A percentile compares a stretch with the other conserved stretches of the same genome.
Conservation (phyloP, 1,140 invertebrate species). For the Eriocheir sinensis region DNA sequence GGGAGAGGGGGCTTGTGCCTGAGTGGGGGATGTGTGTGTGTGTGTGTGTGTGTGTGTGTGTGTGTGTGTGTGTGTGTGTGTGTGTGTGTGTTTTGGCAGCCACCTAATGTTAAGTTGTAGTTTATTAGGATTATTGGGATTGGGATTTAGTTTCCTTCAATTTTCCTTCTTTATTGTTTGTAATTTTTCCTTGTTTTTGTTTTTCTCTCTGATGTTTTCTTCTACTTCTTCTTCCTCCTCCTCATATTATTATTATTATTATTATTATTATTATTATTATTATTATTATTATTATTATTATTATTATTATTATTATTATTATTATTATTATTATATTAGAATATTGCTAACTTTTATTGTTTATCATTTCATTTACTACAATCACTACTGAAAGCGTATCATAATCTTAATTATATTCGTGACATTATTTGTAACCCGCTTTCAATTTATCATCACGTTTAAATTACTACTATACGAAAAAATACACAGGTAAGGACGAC, state of each 20-base stretch:
- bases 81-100: constrained; percentile 41
- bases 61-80: constrained; percentile 34
- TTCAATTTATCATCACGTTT: no score
- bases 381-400: background rate
- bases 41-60: constrained; percentile 33
- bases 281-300: constrained; percentile 34
- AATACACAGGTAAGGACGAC: no score
- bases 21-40: background rate
- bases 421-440: no score
- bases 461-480: no score
- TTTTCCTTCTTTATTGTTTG: background rate
- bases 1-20: background rate
- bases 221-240: background rate
- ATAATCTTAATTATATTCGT: no score
- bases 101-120: no score
- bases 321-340: background rate
- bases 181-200: background rate
- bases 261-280: background rate
- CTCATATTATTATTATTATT: background rate
- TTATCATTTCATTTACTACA: background rate
- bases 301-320: background rate
- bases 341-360: background rate
- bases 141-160: background rate
- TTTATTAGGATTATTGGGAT: background rate
- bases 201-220: background rate